These are phyloP conservation scores for Burhinus bistriatus DNA, from an alignment of 2,113 vertebrate species.

Conservation along the genomic window DNA sequence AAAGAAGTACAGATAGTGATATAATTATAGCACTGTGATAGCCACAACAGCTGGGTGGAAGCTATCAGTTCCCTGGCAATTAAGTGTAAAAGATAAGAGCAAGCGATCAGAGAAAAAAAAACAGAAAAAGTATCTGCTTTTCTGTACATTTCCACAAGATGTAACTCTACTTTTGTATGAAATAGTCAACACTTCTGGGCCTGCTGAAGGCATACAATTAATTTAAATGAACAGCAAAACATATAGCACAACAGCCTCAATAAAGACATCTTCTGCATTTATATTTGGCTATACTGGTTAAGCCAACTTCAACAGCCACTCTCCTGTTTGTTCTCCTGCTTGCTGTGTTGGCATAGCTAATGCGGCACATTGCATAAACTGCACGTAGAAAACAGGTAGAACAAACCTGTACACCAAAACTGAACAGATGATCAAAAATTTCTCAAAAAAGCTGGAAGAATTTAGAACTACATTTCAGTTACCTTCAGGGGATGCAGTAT, in stretches of 20 bases:
- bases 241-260: background rate
- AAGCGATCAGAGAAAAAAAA: background rate
- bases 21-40: background rate
- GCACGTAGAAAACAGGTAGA: background rate
- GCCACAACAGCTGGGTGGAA: constrained; percentile 15
- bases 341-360: background rate
- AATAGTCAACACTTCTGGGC: background rate
- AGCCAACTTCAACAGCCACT: background rate
- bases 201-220: background rate
- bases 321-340: background rate
- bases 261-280: background rate
- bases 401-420: background rate
- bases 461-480: background rate
- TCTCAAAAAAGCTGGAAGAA: background rate
- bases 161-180: background rate
- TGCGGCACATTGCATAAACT: background rate
- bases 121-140: background rate
- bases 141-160: background rate
- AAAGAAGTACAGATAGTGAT: background rate
- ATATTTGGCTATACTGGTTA: background rate
- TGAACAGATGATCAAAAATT: background rate
- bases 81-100: background rate
- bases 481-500: background rate
- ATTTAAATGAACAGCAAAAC: background rate
- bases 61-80: background rate